Base-by-base conservation (phyloP, 1,140 invertebrate species). In the Neuroterus valhalla region DNA sequence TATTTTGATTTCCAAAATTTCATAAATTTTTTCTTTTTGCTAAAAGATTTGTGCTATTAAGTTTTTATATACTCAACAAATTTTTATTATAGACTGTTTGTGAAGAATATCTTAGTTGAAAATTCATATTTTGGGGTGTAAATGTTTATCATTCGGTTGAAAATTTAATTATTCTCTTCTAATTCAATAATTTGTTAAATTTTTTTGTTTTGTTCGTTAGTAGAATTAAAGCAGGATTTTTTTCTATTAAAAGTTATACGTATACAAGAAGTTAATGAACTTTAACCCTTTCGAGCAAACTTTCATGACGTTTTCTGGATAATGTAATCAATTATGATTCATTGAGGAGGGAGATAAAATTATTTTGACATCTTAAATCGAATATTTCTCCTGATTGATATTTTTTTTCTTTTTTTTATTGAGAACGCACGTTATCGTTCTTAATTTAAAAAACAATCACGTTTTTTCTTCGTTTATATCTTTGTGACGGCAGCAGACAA, bases 321-420 rank as follows among this genome's bases (percentile, higher is more conserved):
- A 15, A 31, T 62, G 23, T 62, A 62, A 62, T 62, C 55, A 62
- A 62, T 62, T 62, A 62, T 62, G 26, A 62, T 62, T 62, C 23
- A 38, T 62, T 6, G 15, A 5, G 4, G n/a, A 62, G 55, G 21
- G 31, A 38, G 31, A n/a, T 62, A 31, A 26, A 14, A 31, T 26
- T 55, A 31, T 62, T 26, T 23, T n/a, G n/a, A n/a, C 23, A 15
- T n/a, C 6, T n/a, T 31, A 14, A n/a, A 15, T 62, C 21, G 2
- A 26, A 62, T 62, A 6, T 23, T 23, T 62, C 3, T 62, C 6
- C 3, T 17, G n/a, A 48, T 48, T 17, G n/a, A 48, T 48, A 14
- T 17, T n/a, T 50, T 50, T 21, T 50, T 5, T 50, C 8, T 2
- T 48, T 62, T n/a, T 62, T 26, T 62, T 1, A 31, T 31, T 31